Conservation (phyloP, 2,888 invertebrate species). For the Drosophila flavopinicola region DNA sequence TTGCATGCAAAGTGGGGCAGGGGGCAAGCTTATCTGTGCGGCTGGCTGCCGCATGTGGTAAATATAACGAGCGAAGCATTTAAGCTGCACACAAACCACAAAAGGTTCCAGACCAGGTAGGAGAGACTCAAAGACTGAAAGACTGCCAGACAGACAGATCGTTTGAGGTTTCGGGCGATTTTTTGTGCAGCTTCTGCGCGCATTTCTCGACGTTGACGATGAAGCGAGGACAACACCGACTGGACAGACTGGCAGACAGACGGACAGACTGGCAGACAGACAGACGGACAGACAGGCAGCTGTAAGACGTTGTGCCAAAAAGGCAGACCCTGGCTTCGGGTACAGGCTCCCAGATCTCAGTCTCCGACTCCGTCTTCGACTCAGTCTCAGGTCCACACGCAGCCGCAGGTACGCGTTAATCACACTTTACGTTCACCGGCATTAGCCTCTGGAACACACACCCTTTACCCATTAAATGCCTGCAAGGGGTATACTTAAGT, state of each 20-base stretch:
- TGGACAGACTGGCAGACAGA: conserved; percentile 1
- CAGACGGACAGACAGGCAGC: neutral
- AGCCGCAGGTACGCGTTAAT: conserved; percentile 71
- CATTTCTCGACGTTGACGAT: conserved; percentile 50
- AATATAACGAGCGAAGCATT: conserved; percentile 70
- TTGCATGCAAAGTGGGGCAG: conserved; percentile 55
- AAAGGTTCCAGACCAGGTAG: conserved; percentile 42
- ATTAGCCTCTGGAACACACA: conserved; percentile 20
- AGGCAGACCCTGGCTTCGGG: conserved; percentile 51
- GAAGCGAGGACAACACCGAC: conserved; percentile 12
- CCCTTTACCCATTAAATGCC: conserved; percentile 10
- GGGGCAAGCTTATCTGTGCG: conserved; percentile 31
- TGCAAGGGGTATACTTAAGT: neutral
- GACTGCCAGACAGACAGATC: conserved; percentile 9
- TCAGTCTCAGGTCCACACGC: conserved; percentile 29
- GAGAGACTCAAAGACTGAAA: neutral
- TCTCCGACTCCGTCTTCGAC: conserved; percentile 7
- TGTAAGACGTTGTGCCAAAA: conserved; percentile 57
- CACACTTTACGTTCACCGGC: conserved; percentile 66
- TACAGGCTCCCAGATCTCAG: conserved; percentile 8
- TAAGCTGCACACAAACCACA: conserved; percentile 64
- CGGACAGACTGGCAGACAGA: conserved; percentile 2
- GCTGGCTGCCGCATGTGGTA: conserved; percentile 31
- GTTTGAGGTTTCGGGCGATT: conserved; percentile 55
- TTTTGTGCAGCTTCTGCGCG: conserved; percentile 75